These are phyloP conservation scores for Corythucha ciliata DNA, from an alignment of 2,888 invertebrate genomes.

Conservation along the genomic window DNA sequence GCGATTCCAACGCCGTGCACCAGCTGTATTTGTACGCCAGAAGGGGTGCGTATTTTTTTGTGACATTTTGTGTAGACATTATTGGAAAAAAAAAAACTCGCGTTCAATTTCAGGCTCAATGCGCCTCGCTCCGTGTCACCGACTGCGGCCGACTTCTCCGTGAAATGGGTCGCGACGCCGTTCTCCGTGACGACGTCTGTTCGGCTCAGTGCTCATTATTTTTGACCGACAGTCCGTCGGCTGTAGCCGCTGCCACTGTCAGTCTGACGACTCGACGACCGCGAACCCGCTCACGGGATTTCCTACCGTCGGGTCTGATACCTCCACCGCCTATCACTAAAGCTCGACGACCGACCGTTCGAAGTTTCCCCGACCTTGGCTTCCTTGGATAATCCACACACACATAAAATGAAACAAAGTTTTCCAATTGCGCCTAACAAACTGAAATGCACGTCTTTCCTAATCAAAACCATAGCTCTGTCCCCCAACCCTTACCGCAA, in stretches of 20 bases:
- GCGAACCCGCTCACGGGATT: conserved; percentile 21
- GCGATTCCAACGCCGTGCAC: conserved; percentile 86
- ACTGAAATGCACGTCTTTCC: too few species aligned
- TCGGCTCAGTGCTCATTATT: conserved; percentile 66
- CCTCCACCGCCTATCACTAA: conserved; percentile 26
- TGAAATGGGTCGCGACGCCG: conserved; percentile 73
- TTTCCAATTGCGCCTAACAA: too few species aligned
- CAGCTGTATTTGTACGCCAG: conserved; percentile 73
- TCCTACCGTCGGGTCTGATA: conserved; percentile 27
- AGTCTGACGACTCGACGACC: conserved; percentile 25
- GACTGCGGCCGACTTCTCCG: conserved; percentile 74
- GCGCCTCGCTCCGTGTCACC: conserved; percentile 76
- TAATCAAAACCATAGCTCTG: too few species aligned
- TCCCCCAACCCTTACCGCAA: too few species aligned
- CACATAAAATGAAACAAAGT: too few species aligned
- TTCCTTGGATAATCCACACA: too few species aligned
- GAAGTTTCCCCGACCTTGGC: conserved; percentile 17
- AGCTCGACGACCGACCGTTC: conserved; percentile 17
- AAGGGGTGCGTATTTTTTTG: conserved; percentile 58
- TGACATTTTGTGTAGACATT: not conserved
- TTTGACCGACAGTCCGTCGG: conserved; percentile 19
- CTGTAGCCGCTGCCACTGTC: not conserved
- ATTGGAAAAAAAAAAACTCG: not conserved
- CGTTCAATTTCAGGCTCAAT: conserved; percentile 59
- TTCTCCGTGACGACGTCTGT: conserved; percentile 78